Evolutionary conservation across 2,113 vertebrate genomes (phyloP).

Genomic region (Athene noctua): DNA sequence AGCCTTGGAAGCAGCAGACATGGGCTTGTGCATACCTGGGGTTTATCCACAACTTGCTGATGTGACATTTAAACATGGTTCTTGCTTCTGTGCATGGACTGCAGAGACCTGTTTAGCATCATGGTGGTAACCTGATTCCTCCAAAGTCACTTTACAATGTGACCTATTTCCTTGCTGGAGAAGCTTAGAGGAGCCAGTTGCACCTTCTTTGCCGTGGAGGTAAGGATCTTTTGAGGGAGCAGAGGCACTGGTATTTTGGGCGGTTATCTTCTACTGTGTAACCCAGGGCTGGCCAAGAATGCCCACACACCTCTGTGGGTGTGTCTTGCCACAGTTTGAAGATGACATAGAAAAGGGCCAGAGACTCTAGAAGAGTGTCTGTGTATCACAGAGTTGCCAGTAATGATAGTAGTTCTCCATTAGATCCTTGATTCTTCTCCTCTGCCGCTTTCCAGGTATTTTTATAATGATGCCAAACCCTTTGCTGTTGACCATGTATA

Average conservation of each 20-base stretch:
- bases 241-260: background rate
- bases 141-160: background rate
- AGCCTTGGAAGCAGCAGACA: background rate
- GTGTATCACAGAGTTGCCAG: background rate
- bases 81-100: background rate
- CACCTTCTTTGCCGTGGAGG: background rate
- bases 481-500: background rate
- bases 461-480: background rate
- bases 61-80: background rate
- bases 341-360: background rate
- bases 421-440: background rate
- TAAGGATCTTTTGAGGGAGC: background rate
- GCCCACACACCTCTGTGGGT: background rate
- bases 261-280: background rate
- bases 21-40: background rate
- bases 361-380: background rate
- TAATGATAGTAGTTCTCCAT: background rate
- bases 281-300: background rate
- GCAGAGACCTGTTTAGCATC: background rate
- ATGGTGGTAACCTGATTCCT: background rate
- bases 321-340: background rate
- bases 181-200: background rate
- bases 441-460: background rate
- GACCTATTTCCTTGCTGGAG: background rate
- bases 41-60: background rate